phyloP scores from a whole-genome alignment of 2,888 invertebrate species.

The Girardia tigrina region DNA sequence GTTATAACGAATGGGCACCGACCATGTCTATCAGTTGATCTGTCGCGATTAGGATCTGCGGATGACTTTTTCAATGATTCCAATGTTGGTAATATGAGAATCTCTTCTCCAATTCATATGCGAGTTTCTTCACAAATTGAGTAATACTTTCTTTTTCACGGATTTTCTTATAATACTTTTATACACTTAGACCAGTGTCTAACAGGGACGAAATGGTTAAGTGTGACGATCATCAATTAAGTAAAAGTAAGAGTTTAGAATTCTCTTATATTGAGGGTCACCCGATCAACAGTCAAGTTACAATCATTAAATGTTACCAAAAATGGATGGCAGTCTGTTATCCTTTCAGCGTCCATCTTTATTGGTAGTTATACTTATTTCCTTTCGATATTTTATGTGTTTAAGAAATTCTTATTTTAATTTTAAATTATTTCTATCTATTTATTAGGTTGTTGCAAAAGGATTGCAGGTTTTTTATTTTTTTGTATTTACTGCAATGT shows the following conservation, averaged over 20 bases:
- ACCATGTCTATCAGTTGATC: background rate
- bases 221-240: background rate
- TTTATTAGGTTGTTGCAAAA: too few relatives aligned
- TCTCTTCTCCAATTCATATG: background rate
- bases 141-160: background rate
- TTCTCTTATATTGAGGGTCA: background rate
- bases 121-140: background rate
- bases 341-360: conserved; percentile 84
- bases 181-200: background rate
- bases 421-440: too few relatives aligned
- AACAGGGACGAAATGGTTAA: background rate
- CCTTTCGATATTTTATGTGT: too few relatives aligned
- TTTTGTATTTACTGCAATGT: too few relatives aligned
- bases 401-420: too few relatives aligned
- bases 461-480: too few relatives aligned
- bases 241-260: background rate
- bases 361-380: too few relatives aligned
- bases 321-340: conserved; percentile 94
- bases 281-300: conserved; percentile 39
- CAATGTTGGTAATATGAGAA: background rate
- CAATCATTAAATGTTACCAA: conserved; percentile 63
- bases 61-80: background rate
- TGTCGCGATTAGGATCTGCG: background rate
- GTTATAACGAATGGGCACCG: background rate
- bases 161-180: too few relatives aligned